A percentile compares a stretch with the other conserved stretches of the same genome.
Conservation (phyloP, 23 tunicate species). For the Corella eumyota region DNA sequence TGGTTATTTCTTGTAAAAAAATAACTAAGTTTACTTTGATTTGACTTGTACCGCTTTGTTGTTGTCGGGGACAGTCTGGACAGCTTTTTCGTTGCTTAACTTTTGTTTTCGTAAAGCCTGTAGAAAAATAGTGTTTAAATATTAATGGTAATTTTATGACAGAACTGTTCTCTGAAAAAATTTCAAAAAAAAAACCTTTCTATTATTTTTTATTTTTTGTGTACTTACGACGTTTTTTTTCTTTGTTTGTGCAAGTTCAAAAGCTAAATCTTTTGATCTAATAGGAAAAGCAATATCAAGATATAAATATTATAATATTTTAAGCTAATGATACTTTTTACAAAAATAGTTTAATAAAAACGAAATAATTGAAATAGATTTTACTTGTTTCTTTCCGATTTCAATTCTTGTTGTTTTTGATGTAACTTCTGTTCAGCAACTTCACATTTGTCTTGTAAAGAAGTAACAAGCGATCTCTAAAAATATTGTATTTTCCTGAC, state of each 20-base stretch:
- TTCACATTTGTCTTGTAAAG: slow-evolving; percentile 14
- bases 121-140: neutral
- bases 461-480: slow-evolving; percentile 21
- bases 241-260: slow-evolving; percentile 18
- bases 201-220: neutral
- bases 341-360: neutral
- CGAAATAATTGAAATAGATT: neutral
- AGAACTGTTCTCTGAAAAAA: too few relatives aligned
- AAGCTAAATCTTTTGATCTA: neutral
- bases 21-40: slow-evolving; percentile 3
- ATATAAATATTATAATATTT: neutral
- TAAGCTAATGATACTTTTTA: neutral
- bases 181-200: too few relatives aligned
- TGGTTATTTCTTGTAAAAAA: too few relatives aligned
- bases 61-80: slow-evolving; percentile 39
- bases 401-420: slow-evolving; percentile 13
- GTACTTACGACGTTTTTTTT: slow-evolving; percentile 22
- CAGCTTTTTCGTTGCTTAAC: slow-evolving; percentile 33
- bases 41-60: slow-evolving; percentile 29
- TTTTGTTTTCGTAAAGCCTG: slow-evolving; percentile 29
- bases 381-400: slow-evolving; percentile 22
- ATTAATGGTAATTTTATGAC: too few relatives aligned
- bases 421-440: slow-evolving; percentile 5
- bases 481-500: slow-evolving; percentile 2
- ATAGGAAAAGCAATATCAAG: neutral